Percentiles rank a stretch among this genome's conserved stretches.
phyloP scores from a whole-genome alignment of 2,797 vertebrate species.

The Propithecus perrieri region DNA sequence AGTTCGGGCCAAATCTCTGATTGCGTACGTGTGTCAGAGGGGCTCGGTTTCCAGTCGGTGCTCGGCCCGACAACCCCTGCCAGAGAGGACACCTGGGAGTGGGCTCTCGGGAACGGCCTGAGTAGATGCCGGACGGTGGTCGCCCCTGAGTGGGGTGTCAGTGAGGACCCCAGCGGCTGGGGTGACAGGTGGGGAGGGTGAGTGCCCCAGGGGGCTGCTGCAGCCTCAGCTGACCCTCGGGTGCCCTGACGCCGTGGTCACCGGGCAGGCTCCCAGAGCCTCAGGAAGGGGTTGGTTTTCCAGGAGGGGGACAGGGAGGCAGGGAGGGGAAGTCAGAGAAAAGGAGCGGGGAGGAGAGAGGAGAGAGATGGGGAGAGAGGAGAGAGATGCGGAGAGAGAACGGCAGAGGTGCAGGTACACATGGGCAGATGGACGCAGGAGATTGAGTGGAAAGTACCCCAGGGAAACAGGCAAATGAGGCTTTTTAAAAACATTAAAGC shows the following conservation, averaged over 20 bases:
- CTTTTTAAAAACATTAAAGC: neutral
- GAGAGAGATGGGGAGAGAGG: no score
- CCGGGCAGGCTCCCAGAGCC: accelerated
- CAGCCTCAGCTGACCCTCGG: accelerated
- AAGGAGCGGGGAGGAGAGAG: neutral
- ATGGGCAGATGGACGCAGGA: accelerated
- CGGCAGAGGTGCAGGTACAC: accelerated
- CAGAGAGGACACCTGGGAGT: neutral
- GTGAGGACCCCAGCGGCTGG: neutral
- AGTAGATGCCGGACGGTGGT: accelerated
- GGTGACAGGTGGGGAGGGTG: neutral
- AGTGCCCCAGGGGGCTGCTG: accelerated
- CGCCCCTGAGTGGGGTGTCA: no score
- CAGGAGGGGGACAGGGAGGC: neutral
- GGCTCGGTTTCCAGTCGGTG: neutral
- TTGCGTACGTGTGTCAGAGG: accelerated
- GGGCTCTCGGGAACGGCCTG: accelerated
- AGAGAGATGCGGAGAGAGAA: no score
- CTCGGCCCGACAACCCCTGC: neutral
- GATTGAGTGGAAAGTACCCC: neutral
- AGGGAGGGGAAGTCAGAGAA: accelerated
- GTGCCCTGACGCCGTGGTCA: neutral
- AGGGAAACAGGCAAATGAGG: neutral
- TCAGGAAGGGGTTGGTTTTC: neutral
- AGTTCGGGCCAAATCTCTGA: neutral